Base-by-base conservation (phyloP, 2,888 invertebrate genomes). In the Eupeodes latifasciatus region DNA sequence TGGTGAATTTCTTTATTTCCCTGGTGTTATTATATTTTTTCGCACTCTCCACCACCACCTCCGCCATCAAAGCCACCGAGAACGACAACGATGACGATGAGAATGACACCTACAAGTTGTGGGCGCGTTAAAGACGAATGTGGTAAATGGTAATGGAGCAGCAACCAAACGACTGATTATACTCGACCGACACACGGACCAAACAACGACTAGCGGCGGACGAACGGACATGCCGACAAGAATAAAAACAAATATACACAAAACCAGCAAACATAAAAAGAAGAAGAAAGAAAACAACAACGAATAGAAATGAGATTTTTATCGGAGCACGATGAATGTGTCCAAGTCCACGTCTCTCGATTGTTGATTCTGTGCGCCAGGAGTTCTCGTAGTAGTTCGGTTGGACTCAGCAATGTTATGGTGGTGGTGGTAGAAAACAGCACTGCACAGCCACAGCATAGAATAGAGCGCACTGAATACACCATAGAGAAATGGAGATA, bases 291-390 rank as follows among this genome's bases (percentile, higher is more conserved):
- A 36, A 71, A 44, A 62, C 40, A 55, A 40, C 47, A 10, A 67
- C 71, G 16, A 1, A 59, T 47, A 72, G 57, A 72, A 72, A 72
- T 67, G 76, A 87, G 87, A 87, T 87, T 80, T 72, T 83, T 87
- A 87, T 87, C 87, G 80, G 71, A 55, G 55, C 76, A 83, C 87
- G 61, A 87, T 72, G 76, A 84, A 84, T 84, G 87, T 80, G 87
- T 55, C 87, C 27, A 27, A 27, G 27, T 27, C 27, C 87, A 83
- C 83, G 87, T 87, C 87, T 83, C 47, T 80, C 16, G 87, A 87
- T 87, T 87, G 87, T 87, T 87, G 87, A 83, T 82, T 83, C 84
- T 87, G 66, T 83, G 80, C 57, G 76, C 71, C 80, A 66, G 76
- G 81, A 81, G 80, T 79, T 86, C 57, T 57, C 79, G 59, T 82